A percentile compares a stretch with the other conserved stretches of the same genome.
Conservation (phyloP, 2,888 invertebrate species). For the Drosophila engyochracea region DNA sequence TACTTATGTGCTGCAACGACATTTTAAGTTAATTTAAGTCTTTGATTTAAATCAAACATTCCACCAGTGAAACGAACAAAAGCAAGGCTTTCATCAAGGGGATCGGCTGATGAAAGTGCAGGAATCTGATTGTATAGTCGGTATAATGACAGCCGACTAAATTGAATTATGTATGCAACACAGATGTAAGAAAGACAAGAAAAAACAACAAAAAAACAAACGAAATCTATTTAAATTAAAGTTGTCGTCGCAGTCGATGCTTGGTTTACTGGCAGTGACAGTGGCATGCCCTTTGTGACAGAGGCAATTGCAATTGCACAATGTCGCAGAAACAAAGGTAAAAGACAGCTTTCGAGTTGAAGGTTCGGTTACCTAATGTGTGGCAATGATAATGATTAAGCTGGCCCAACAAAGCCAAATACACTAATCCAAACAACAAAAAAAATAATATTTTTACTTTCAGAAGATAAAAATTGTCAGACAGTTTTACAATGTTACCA, state of each 20-base stretch:
- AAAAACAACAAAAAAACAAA: constrained; percentile 46
- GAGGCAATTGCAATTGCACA: constrained; percentile 56
- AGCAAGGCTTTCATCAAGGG: constrained; percentile 25
- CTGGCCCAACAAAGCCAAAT: constrained; percentile 58
- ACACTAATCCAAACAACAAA: neutral
- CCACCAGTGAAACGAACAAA: neutral
- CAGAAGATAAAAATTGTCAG: neutral
- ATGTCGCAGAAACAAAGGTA: constrained; percentile 27
- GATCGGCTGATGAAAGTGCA: constrained; percentile 29
- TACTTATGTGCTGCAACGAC: neutral
- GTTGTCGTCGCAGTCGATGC: constrained; percentile 27
- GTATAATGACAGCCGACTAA: constrained; percentile 45
- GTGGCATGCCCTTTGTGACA: constrained; percentile 22
- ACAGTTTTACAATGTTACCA: neutral
- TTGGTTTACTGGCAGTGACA: constrained; percentile 32
- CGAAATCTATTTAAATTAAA: constrained; percentile 71
- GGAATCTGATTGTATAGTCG: constrained; percentile 23
- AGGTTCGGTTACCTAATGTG: constrained; percentile 56
- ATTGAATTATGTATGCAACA: constrained; percentile 68
- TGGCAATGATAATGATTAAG: constrained; percentile 78
- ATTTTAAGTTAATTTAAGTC: neutral
- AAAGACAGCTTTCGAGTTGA: constrained; percentile 78
- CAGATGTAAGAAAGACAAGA: constrained; percentile 43
- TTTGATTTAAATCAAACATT: constrained; percentile 4
- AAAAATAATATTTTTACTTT: neutral